Evolutionary conservation across 2,113 vertebrate genomes (phyloP), one percentile per base, ranked within the genome.

Genomic region (Myrmophylax atrothorax): DNA sequence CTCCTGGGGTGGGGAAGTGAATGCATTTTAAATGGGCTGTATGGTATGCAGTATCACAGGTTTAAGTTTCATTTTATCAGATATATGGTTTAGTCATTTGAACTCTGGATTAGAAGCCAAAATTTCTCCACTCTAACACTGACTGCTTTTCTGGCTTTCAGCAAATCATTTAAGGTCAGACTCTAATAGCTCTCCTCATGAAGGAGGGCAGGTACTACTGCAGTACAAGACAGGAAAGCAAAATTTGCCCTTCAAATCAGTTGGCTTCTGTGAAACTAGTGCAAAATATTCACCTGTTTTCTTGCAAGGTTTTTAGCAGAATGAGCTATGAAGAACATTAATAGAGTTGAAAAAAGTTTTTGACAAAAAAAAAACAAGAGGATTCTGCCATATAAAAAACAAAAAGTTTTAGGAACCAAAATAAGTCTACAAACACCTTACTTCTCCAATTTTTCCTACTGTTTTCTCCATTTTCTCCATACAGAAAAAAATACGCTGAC

Each of bases 11-110:
- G 87, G 94, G 83, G 84, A 92, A 93, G 81, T 80, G 95, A 96
- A 92, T 93, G 77, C 81, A 95, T 96, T 97, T 95, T 93, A 94
- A 96, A 96, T 89, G 91, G 59, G 74, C 92, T 90, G 28, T 89
- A 75, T 22, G 22, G 59, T 81, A 91, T 94, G 92, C 90, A 42
- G 44, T 60, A 77, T 63, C 94, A 90, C 68, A 91, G 83, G 73
- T 64, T 95, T 90, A 90, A 93, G 64, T 86, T 88, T 93, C 73
- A 35, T 92, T 96, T 92, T 94, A 94, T 94, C 85, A 93, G 88
- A 93, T 89, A 44, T 81, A 96, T 84, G 60, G 72, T 92, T 94
- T 81, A 90, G 85, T 90, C 93, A 93, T 92, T 88, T 87, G 73
- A 94, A 96, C 87, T 84, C 83, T 58, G 58, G 64, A 94, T 86